phyloP scores from a whole-genome alignment of 2,797 vertebrate genomes.

The Micropoecilia bifurca region DNA sequence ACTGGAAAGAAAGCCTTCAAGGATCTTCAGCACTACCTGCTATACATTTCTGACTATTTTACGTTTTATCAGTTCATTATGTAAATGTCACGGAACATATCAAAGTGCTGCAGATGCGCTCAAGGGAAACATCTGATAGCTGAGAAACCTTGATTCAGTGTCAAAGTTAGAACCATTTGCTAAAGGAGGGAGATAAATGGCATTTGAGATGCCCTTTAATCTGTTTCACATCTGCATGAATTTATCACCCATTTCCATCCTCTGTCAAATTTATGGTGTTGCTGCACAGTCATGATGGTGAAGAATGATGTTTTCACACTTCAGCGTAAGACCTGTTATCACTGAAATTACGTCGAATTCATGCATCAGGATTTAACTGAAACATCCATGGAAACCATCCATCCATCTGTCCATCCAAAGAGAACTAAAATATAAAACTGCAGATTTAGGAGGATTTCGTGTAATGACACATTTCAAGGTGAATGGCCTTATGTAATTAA shows the following conservation, averaged over 20 bases:
- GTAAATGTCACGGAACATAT: constrained; percentile 34
- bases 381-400: constrained; percentile 11
- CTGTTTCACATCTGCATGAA: constrained; percentile 34
- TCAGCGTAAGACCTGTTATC: constrained; percentile 12
- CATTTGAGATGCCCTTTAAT: constrained; percentile 43
- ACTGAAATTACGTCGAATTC: constrained; percentile 32
- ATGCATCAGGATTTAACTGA: constrained; percentile 32
- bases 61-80: constrained; percentile 25
- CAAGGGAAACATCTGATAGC: constrained; percentile 40
- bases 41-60: constrained; percentile 21
- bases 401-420: background rate
- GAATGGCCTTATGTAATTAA: constrained; percentile 44
- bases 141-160: constrained; percentile 36
- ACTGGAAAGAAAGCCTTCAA: constrained; percentile 1
- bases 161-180: constrained; percentile 40
- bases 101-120: constrained; percentile 30
- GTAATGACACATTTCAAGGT: constrained; percentile 48
- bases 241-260: constrained; percentile 32
- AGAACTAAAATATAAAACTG: constrained; percentile 30
- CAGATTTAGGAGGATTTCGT: constrained; percentile 40
- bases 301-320: constrained; percentile 29
- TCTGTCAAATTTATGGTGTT: constrained; percentile 30
- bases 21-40: background rate
- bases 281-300: constrained; percentile 11
- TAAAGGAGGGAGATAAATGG: constrained; percentile 22